Conservation (phyloP, 2,113 vertebrate genomes). For the Rallus limicola region DNA sequence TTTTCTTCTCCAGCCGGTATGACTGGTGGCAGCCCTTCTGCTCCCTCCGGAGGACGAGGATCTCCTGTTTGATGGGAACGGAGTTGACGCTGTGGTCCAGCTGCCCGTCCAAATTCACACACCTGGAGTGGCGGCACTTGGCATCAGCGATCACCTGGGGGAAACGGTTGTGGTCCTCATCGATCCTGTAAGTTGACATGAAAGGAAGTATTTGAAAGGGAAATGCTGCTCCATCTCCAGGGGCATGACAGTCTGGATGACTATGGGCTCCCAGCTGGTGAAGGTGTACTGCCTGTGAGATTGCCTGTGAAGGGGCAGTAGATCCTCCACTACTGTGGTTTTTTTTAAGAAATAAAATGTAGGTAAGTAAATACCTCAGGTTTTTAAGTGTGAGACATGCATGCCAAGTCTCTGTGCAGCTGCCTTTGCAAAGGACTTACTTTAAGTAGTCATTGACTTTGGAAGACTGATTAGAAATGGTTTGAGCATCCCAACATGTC, state of each 20-base stretch:
- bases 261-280: rapidly evolving
- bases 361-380: neutral
- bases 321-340: rapidly evolving
- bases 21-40: constrained; percentile 43
- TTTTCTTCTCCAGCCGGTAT: constrained; percentile 72
- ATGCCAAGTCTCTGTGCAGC: neutral
- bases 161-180: constrained; percentile 70
- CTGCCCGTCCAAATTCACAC: neutral
- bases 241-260: rapidly evolving
- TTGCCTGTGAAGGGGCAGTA: neutral
- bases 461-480: neutral
- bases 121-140: constrained; percentile 51
- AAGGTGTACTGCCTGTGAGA: neutral
- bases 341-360: neutral
- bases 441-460: neutral
- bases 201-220: neutral
- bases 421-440: neutral
- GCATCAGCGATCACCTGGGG: constrained; percentile 68
- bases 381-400: neutral
- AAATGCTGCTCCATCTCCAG: neutral
- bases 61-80: constrained; percentile 72
- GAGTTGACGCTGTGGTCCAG: constrained; percentile 68
- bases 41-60: constrained; percentile 70
- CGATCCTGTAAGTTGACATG: constrained; percentile 12
- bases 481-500: neutral